Conservation (phyloP, 2,113 vertebrate genomes). For the Sapajus apella region DNA sequence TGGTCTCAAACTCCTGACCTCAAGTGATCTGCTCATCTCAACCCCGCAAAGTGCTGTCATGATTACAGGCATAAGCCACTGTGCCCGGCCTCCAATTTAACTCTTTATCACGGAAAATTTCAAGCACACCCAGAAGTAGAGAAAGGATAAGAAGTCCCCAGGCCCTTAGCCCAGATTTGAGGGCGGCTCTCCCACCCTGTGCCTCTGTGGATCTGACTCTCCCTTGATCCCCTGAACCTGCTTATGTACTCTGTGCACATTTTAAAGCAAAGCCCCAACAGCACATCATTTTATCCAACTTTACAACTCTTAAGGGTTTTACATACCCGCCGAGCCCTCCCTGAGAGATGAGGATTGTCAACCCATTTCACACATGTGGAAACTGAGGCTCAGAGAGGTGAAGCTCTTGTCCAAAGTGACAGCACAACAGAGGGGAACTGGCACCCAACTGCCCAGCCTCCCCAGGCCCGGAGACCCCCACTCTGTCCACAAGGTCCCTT, state of each 20-base stretch:
- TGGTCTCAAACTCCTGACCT: too few species aligned
- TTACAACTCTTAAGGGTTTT: not conserved
- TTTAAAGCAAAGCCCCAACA: not conserved
- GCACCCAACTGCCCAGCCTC: too few species aligned
- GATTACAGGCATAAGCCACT: too few species aligned
- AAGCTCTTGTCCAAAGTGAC: not conserved
- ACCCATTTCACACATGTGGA: not conserved
- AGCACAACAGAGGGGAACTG: not conserved
- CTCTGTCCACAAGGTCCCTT: rapidly evolving
- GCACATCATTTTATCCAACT: too few species aligned
- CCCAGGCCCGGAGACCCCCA: not conserved
- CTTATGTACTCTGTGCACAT: not conserved
- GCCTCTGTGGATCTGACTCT: not conserved
- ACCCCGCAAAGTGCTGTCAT: too few species aligned
- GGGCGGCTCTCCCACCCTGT: rapidly evolving
- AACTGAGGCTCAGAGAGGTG: not conserved
- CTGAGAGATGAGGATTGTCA: not conserved
- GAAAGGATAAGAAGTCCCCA: not conserved
- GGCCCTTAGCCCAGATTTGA: rapidly evolving
- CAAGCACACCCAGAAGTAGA: not conserved
- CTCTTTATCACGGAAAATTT: not conserved
- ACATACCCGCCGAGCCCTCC: not conserved
- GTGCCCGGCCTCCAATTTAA: not conserved
- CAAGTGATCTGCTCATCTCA: too few species aligned
- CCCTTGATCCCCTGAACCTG: rapidly evolving